Evolutionary conservation across 1,140 invertebrate genomes (phyloP).

Genomic region (Drosophila albomicans): DNA sequence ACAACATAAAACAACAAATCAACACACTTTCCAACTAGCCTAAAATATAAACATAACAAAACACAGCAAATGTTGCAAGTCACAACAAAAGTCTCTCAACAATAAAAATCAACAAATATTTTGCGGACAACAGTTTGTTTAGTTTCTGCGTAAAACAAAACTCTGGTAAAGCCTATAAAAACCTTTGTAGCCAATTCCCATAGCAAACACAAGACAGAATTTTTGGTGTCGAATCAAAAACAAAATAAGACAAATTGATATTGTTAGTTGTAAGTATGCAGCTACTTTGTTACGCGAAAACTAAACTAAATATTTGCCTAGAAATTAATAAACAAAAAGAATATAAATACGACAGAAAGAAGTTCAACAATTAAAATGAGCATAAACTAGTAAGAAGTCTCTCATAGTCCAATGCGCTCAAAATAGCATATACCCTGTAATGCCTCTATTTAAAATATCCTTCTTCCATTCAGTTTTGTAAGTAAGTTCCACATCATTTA

Average conservation of each 20-base stretch:
- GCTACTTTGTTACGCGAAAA: conserved; percentile 76
- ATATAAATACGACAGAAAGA: conserved; percentile 19
- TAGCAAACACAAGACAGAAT: conserved; percentile 27
- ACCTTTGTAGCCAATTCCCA: conserved; percentile 33
- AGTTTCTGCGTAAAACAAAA: conserved; percentile 12
- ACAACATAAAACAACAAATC: conserved; percentile 16
- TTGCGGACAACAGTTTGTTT: conserved; percentile 7
- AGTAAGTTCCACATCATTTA: neutral
- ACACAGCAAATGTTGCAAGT: neutral
- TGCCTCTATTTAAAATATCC: neutral
- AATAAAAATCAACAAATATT: conserved; percentile 7
- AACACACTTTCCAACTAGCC: conserved; percentile 10
- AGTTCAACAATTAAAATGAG: conserved; percentile 23
- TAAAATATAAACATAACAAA: conserved; percentile 24
- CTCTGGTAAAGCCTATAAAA: neutral
- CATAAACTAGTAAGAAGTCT: conserved; percentile 11
- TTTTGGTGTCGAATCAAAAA: conserved; percentile 14
- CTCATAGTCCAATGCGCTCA: conserved; percentile 1
- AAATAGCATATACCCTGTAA: conserved; percentile 27
- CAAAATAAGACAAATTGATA: conserved; percentile 38
- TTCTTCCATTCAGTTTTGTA: neutral
- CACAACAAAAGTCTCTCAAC: conserved; percentile 4
- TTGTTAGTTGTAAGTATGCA: conserved; percentile 73
- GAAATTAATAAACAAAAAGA: conserved; percentile 62
- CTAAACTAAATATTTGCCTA: conserved; percentile 71